Base-by-base conservation (phyloP, 2,888 invertebrate genomes). In the Caenorhabditis imperialis region DNA sequence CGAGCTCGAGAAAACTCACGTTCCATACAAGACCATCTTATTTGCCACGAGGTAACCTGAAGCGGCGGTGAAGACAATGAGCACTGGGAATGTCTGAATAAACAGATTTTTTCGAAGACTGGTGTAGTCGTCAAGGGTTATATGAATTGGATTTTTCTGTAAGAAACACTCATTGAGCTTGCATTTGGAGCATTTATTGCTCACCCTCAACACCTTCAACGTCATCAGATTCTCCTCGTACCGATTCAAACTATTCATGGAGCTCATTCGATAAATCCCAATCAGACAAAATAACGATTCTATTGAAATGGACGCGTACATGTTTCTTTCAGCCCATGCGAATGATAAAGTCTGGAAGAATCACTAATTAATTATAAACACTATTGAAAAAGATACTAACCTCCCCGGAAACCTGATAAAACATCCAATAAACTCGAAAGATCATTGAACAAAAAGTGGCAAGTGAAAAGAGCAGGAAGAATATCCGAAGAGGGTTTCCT, bases 231-330 rank as follows among this genome's bases (percentile, higher is more conserved):
- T 42, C 4, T 57, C 30, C 20, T 65, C 65, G 1, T 48, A 40
- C 20, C n/a, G 40, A 27, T 16, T 48, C 18, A 65, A 12, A 6
- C 47, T 55, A 3, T 25, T 42, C 14, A 18, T 55, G 0, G 42
- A 18, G 0, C 48, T 65, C 42, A 65, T 50, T 4, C 30, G 22
- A n/a, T 55, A 65, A 3, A 65, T 25, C 6, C 40, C 48, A 40
- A 65, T 65, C 48, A 65, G 42, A 35, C 55, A 55, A 2, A 42
- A 48, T 10, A 65, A 65, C 1, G 65, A 65, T 57, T 65, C 65
- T 35, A 65, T 48, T 14, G 65, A 65, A 30, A 65, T 50, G 55
- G 48, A 55, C 10, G 55, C 65, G 55, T 35, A 57, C 4, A 57
- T 22, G 23, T 65, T 65, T 5, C 54, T n/a, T 20, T 65, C 65